Conservation (phyloP, 2,113 vertebrate genomes). For the Astatotilapia flaviijosephi region DNA sequence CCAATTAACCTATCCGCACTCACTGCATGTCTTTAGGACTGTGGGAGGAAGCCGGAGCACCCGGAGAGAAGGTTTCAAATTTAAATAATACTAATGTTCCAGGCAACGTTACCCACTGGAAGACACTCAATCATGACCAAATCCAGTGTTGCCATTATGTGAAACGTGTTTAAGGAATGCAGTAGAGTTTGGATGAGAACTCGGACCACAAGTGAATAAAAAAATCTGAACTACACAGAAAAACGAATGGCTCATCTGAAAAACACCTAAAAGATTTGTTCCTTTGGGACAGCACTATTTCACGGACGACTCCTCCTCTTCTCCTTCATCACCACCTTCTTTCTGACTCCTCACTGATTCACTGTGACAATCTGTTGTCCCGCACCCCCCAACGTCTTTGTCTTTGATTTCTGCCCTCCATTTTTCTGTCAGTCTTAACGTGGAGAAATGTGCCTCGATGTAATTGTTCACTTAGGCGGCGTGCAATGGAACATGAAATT, state of each 20-base stretch:
- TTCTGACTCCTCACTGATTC: conserved; percentile 19
- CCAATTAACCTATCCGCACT: accelerated
- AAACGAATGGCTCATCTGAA: not conserved
- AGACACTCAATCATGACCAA: not conserved
- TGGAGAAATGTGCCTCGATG: not conserved
- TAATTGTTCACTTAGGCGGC: conserved; percentile 2
- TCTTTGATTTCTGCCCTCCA: conserved; percentile 11
- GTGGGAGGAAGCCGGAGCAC: not conserved
- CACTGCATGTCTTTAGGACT: accelerated
- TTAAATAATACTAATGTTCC: not conserved
- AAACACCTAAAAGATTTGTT: not conserved
- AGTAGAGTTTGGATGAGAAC: not conserved
- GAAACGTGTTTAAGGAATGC: not conserved
- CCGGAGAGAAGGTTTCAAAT: not conserved
- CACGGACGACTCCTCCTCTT: not conserved
- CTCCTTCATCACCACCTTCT: conserved; percentile 3
- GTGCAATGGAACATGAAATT: conserved; percentile 52
- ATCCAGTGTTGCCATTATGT: not conserved
- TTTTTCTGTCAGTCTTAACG: conserved; percentile 31
- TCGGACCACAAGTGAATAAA: not conserved
- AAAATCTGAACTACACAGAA: not conserved
- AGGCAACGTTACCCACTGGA: not conserved
- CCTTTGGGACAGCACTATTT: not conserved
- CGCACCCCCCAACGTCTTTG: not conserved
- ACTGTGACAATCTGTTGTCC: conserved; percentile 19